Percentiles rank a stretch among this genome's conserved stretches.
phyloP scores from a whole-genome alignment of 2,888 invertebrate species.

The Chaitophorus viminalis region DNA sequence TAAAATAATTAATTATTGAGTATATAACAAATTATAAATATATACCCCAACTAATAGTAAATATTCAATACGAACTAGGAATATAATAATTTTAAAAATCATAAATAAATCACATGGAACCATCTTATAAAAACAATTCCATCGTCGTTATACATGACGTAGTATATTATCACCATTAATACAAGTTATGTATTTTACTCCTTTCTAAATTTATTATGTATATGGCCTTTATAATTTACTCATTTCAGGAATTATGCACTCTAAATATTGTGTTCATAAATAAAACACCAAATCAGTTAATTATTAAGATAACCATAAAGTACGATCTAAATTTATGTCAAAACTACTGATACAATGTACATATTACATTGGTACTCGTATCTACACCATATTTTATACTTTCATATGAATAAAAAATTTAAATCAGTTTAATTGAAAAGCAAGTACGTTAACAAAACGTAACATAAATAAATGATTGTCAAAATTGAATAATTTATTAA shows the following conservation, averaged over 20 bases:
- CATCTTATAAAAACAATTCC: too few relatives aligned
- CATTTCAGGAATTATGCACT: slow-evolving; percentile 6
- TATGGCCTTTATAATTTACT: not conserved
- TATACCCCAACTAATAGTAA: not conserved
- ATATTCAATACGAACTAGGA: not conserved
- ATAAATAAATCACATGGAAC: not conserved
- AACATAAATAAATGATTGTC: not conserved
- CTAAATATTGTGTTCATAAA: slow-evolving; percentile 31
- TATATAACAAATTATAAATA: not conserved
- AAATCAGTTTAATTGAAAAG: slow-evolving; percentile 16
- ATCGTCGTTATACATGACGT: too few relatives aligned
- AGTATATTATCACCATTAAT: not conserved
- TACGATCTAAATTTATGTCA: not conserved
- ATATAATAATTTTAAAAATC: not conserved
- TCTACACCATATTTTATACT: not conserved
- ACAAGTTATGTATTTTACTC: not conserved
- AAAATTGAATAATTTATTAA: not conserved
- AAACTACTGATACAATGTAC: not conserved
- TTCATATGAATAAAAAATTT: slow-evolving; percentile 12
- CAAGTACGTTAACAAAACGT: not conserved
- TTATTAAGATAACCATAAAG: slow-evolving; percentile 12
- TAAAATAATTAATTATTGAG: too few relatives aligned
- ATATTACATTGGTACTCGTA: not conserved
- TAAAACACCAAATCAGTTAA: slow-evolving; percentile 31
- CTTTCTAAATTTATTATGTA: not conserved